Evolutionary conservation across 2,888 invertebrate species (phyloP).

Genomic region (Hoplodrina blanda): DNA sequence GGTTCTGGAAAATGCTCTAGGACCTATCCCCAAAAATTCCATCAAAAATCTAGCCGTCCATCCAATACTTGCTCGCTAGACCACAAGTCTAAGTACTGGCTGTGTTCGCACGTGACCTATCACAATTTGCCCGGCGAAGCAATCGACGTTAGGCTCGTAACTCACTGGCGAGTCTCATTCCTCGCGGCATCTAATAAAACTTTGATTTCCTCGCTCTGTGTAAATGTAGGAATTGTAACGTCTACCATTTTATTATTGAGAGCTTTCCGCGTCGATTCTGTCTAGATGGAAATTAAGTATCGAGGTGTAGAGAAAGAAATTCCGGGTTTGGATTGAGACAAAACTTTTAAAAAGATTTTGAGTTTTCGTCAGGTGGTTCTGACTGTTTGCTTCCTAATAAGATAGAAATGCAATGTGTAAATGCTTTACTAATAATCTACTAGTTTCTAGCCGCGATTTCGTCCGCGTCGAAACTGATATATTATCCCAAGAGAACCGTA

Average conservation of each 20-base stretch:
- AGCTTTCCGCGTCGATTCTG: not conserved
- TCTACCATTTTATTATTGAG: constrained; percentile 44
- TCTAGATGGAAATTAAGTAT: constrained; percentile 18
- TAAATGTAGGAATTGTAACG: constrained; percentile 49
- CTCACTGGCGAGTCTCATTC: constrained; percentile 47
- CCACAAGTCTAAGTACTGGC: constrained; percentile 12
- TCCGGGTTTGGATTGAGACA: not conserved
- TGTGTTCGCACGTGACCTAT: constrained; percentile 52
- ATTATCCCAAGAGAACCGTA: no score
- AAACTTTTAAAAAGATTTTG: not conserved
- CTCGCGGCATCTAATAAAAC: constrained; percentile 57
- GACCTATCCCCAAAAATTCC: not conserved
- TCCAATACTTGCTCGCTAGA: constrained; percentile 29
- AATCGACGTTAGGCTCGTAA: constrained; percentile 57
- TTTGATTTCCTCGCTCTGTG: constrained; percentile 49
- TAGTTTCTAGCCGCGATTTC: no score
- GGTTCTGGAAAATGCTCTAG: no score
- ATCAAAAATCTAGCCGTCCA: constrained; percentile 1
- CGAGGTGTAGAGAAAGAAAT: not conserved
- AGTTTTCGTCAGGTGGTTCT: no score
- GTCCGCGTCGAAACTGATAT: no score
- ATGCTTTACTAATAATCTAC: no score
- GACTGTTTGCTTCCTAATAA: no score
- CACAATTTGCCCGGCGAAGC: constrained; percentile 53
- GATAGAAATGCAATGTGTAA: no score